Percentiles rank a stretch among this genome's conserved stretches.
Evolutionary conservation across 1,140 invertebrate species (phyloP).

Genomic region (Calycopis cecrops): DNA sequence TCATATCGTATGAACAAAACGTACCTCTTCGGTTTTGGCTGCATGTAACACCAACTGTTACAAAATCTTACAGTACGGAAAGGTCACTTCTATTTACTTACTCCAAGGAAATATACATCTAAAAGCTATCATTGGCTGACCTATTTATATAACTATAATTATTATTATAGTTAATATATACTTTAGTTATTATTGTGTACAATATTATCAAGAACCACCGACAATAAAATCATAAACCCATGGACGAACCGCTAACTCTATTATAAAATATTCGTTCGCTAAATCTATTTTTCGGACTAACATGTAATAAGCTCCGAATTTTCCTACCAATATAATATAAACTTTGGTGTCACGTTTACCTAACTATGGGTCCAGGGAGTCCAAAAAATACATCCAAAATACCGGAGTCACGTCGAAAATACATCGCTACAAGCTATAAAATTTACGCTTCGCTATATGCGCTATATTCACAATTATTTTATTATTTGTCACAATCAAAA

Average conservation of each 20-base stretch:
- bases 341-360: conserved; percentile 64
- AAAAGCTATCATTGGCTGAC: conserved; percentile 1
- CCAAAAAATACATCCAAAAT: conserved; percentile 65
- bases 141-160: background rate
- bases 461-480: background rate
- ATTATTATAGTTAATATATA: too few relatives aligned
- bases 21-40: too few relatives aligned
- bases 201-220: too few relatives aligned
- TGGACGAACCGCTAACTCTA: background rate
- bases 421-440: conserved; percentile 61
- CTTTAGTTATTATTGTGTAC: background rate
- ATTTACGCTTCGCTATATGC: background rate
- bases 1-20: too few relatives aligned
- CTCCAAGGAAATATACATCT: too few relatives aligned
- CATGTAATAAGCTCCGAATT: conserved; percentile 60
- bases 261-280: conserved; percentile 1
- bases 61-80: too few relatives aligned
- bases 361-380: conserved; percentile 60
- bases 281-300: conserved; percentile 22
- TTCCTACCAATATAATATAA: conserved; percentile 50
- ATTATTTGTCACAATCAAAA: conserved; percentile 32
- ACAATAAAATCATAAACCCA: background rate
- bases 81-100: too few relatives aligned
- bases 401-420: conserved; percentile 57
- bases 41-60: too few relatives aligned